A percentile compares a stretch with the other conserved stretches of the same genome.
phyloP scores from a whole-genome alignment of 2,113 vertebrate species.

The Strigops habroptila region DNA sequence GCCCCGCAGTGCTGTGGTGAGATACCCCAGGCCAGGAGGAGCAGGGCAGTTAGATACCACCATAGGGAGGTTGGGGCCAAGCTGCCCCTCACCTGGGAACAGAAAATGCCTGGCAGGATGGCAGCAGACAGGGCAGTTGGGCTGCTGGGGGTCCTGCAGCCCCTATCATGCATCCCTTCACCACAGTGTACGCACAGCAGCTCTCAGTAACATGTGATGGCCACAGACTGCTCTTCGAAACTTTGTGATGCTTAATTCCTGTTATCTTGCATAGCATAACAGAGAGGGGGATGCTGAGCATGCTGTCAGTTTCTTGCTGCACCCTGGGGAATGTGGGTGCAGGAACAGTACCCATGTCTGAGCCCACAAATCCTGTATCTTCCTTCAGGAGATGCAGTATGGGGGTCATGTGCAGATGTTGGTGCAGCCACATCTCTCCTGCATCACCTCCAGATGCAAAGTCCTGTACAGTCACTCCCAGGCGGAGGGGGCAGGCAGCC shows the following conservation, averaged over 20 bases:
- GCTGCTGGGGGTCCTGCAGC: background rate
- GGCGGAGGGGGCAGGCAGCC: background rate
- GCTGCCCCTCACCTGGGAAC: background rate
- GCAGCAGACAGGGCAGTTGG: background rate
- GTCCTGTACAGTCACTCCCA: background rate
- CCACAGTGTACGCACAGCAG: background rate
- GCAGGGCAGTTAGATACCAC: background rate
- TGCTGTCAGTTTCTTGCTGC: background rate
- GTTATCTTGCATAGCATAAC: background rate
- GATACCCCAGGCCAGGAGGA: accelerated
- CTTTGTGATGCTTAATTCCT: background rate
- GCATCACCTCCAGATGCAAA: background rate
- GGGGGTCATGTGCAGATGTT: accelerated
- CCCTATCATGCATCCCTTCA: background rate
- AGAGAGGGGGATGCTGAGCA: background rate
- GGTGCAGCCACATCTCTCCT: accelerated
- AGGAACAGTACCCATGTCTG: accelerated
- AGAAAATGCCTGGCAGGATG: background rate
- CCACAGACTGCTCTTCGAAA: slow-evolving; percentile 19
- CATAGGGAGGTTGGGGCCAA: accelerated
- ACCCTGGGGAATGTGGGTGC: background rate
- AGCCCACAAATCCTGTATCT: background rate
- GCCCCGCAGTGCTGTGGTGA: background rate
- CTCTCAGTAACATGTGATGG: background rate
- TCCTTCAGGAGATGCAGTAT: background rate